These are phyloP conservation scores for Zaprionus ornatus DNA, from an alignment of 1,140 invertebrate genomes.

Conservation along the genomic window DNA sequence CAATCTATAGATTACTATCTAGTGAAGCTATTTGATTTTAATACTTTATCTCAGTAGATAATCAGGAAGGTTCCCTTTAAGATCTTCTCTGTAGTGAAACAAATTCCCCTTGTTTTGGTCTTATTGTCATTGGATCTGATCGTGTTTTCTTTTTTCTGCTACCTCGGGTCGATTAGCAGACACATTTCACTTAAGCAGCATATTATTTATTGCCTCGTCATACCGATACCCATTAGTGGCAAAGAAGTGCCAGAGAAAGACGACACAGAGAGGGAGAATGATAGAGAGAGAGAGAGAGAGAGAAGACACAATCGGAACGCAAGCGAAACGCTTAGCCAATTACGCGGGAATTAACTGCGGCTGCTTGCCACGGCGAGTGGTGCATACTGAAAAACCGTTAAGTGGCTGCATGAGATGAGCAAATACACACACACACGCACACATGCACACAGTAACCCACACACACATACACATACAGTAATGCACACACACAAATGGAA, in stretches of 20 bases:
- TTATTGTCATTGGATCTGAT: constrained; percentile 1
- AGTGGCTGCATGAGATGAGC: constrained; percentile 60
- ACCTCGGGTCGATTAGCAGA: constrained; percentile 8
- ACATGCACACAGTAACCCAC: neutral
- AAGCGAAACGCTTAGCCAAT: constrained; percentile 78
- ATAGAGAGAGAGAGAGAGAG: constrained; percentile 1
- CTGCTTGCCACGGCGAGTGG: constrained; percentile 55
- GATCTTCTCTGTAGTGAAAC: neutral
- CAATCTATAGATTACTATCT: no score
- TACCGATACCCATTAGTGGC: constrained; percentile 56
- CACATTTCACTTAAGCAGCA: constrained; percentile 44
- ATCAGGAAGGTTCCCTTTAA: no score
- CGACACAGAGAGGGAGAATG: constrained; percentile 13
- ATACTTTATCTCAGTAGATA: no score
- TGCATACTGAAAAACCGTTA: constrained; percentile 74
- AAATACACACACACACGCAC: constrained; percentile 34
- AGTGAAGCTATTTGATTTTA: no score
- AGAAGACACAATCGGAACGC: constrained; percentile 56
- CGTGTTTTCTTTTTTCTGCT: constrained; percentile 26
- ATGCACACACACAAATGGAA: neutral
- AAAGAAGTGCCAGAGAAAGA: neutral
- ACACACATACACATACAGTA: neutral
- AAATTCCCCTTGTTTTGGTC: neutral
- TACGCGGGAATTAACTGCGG: constrained; percentile 75
- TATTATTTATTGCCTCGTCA: constrained; percentile 60